Conservation (phyloP, 2,888 invertebrate genomes). For the Pyrocoelia pectoralis region DNA sequence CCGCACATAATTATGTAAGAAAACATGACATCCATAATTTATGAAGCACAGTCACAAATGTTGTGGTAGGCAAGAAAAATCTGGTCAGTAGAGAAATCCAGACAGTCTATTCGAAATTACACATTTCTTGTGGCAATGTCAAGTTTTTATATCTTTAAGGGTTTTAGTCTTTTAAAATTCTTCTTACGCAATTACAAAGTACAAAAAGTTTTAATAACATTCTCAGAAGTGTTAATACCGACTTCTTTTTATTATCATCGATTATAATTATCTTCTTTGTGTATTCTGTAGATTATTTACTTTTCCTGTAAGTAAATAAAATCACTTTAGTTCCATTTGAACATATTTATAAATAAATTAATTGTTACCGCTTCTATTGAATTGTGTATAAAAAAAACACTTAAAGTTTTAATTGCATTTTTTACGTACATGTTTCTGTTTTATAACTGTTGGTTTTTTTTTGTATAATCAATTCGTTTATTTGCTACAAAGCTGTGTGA, state of each 20-base stretch:
- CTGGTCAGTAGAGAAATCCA: neutral
- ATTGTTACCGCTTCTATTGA: neutral
- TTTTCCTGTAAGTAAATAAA: neutral
- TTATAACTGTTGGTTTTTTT: neutral
- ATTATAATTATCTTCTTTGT: neutral
- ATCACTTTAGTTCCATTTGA: neutral
- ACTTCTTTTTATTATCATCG: neutral
- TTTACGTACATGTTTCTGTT: neutral
- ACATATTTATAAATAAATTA: neutral
- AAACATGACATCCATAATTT: neutral
- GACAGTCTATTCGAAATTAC: neutral
- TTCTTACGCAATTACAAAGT: neutral
- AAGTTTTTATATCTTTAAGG: conserved; percentile 5
- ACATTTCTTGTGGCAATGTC: neutral
- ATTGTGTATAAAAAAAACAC: neutral
- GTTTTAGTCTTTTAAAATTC: neutral
- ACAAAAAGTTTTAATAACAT: conserved; percentile 1
- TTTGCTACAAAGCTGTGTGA: conserved; percentile 25
- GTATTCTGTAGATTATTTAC: no score
- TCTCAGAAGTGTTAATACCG: neutral
- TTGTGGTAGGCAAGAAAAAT: neutral
- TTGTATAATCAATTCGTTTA: conserved; percentile 5
- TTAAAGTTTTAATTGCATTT: neutral
- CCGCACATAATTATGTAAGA: conserved; percentile 1
- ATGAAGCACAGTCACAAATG: neutral